Percentiles rank a stretch among this genome's conserved stretches.
phyloP scores from a whole-genome alignment of 2,797 vertebrate species.

The Hyperoplus lanceolatus region DNA sequence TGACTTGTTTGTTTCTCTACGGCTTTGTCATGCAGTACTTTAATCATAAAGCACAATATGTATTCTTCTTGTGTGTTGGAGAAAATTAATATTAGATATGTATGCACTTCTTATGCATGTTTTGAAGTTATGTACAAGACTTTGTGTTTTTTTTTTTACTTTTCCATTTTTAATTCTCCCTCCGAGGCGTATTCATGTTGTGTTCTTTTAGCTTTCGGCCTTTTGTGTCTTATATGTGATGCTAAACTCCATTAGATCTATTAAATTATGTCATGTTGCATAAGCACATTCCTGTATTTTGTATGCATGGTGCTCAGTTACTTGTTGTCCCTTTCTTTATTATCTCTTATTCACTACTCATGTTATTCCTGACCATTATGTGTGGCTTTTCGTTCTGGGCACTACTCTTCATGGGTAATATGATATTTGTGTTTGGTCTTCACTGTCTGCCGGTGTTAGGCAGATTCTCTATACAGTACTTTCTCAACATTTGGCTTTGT shows the following conservation, averaged over 20 bases:
- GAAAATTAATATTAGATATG: not conserved
- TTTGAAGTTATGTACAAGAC: not conserved
- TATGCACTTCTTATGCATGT: not conserved
- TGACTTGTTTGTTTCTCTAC: constrained; percentile 35
- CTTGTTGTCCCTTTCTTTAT: constrained; percentile 24
- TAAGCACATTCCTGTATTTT: constrained; percentile 16
- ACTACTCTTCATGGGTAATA: constrained; percentile 34
- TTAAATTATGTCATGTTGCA: constrained; percentile 40
- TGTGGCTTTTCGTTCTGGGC: constrained; percentile 41
- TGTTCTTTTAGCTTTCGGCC: constrained; percentile 22
- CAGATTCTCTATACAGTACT: constrained; percentile 27
- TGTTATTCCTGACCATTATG: constrained; percentile 16
- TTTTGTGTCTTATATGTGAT: constrained; percentile 40
- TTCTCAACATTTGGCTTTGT: constrained; percentile 49
- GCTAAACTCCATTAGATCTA: constrained; percentile 45
- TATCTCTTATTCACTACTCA: constrained; percentile 18
- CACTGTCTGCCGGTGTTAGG: constrained; percentile 29
- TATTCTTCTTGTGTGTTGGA: constrained; percentile 4
- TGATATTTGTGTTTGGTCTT: constrained; percentile 37
- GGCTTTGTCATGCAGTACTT: constrained; percentile 14
- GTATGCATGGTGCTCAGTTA: constrained; percentile 20
- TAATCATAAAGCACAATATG: constrained; percentile 2
- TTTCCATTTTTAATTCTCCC: constrained; percentile 34
- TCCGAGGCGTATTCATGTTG: constrained; percentile 29
- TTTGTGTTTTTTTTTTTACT: constrained; percentile 28